Base-by-base conservation (phyloP, 1,140 invertebrate genomes). In the Rhagoletis zephyria region DNA sequence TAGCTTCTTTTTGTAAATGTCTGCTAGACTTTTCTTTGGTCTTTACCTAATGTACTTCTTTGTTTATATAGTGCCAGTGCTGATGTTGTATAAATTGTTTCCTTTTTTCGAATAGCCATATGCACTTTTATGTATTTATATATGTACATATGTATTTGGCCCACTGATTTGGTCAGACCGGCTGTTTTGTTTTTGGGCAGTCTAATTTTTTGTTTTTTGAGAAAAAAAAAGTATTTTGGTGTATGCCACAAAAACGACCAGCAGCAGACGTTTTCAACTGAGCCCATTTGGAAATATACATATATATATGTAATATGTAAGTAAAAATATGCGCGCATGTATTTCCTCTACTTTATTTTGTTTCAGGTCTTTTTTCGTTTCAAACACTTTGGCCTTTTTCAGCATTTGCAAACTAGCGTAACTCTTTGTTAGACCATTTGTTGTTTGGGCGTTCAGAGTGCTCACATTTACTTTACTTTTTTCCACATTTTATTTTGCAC, bases 361-460 rank as follows among this genome's bases (percentile, higher is more conserved):
- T 14, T 14, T 12, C 16, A 7, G 7, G 61, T 10, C n/a, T 45
- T 51, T 30, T 81, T 81, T 51, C n/a, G n/a, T 81, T 81, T 48
- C 45, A 30, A n/a, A 56, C 74, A 81, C n/a, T 81, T 56, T 81
- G 48, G 74, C n/a, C 74, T 81, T 81, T 59, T 81, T 56, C 74
- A n/a, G 45, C n/a, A 2, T 67, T 67, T 81, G 14, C 74, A 59
- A 74, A 74, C 48, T 74, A 74, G 40, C 67, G 14, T 48, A 74
- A 48, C 67, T 48, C 74, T 81, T 81, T 81, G 45, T 81, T 81
- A 81, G 51, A 56, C n/a, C 45, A 81, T 59, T 81, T 81, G 0
- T 56, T 81, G 74, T 56, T 81, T 10, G 30, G 48, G 14, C 6
- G 51, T 81, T 81, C 9, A 81, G 42, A 30, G 1, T 81, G 74